Percentiles rank a stretch among this genome's conserved stretches.
phyloP scores from a whole-genome alignment of 2,888 invertebrate genomes.

The Pseudococcus jackbeardsleyi region DNA sequence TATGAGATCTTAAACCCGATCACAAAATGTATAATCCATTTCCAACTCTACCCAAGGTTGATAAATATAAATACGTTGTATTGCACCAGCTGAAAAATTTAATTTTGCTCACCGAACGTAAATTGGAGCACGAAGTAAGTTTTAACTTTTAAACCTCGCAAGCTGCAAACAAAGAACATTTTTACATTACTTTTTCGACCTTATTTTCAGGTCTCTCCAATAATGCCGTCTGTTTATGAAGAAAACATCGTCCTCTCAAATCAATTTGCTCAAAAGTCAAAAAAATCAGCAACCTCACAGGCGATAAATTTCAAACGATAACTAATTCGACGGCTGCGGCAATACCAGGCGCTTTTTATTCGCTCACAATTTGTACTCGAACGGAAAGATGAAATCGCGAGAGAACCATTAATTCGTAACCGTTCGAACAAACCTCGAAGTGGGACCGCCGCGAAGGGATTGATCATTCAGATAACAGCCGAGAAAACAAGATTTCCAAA shows the following conservation, averaged over 20 bases:
- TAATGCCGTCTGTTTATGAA: too few relatives aligned
- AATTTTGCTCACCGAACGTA: too few relatives aligned
- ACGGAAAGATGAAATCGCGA: background rate
- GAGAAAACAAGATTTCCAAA: slow-evolving; percentile 32
- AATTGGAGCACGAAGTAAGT: too few relatives aligned
- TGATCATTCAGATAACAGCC: slow-evolving; percentile 25
- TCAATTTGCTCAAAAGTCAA: background rate
- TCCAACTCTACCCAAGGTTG: too few relatives aligned
- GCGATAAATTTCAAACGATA: background rate
- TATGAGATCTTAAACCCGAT: too few relatives aligned
- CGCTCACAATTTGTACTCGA: background rate
- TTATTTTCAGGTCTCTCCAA: too few relatives aligned
- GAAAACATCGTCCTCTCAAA: background rate
- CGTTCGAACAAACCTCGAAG: slow-evolving; percentile 9
- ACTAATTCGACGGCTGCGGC: background rate
- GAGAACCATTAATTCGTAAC: slow-evolving; percentile 27
- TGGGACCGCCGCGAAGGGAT: background rate
- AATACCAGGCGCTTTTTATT: background rate
- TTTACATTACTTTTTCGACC: too few relatives aligned
- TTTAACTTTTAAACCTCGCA: too few relatives aligned
- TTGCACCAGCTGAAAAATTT: too few relatives aligned
- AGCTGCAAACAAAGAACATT: too few relatives aligned
- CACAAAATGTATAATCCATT: too few relatives aligned
- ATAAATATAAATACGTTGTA: too few relatives aligned
- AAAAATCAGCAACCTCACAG: background rate